A percentile compares a stretch with the other conserved stretches of the same genome.
phyloP scores from a whole-genome alignment of 2,797 vertebrate species.

The Dendrocincla fuliginosa region DNA sequence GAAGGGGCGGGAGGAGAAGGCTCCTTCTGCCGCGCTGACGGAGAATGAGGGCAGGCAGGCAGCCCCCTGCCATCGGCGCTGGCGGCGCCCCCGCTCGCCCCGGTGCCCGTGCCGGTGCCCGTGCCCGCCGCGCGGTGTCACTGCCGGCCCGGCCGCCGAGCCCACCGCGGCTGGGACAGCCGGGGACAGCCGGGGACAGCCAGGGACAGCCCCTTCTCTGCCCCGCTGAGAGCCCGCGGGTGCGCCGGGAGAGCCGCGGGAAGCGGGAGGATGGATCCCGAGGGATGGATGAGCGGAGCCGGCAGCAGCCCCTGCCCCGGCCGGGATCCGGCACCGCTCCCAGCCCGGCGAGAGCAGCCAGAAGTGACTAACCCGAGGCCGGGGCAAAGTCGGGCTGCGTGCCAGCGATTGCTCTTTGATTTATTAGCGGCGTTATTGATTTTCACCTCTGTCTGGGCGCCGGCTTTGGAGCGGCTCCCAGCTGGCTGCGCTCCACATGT shows the following conservation, averaged over 20 bases:
- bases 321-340: neutral
- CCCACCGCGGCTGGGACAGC: neutral
- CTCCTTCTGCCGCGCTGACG: neutral
- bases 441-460: neutral
- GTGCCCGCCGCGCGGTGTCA: slow-evolving; percentile 46
- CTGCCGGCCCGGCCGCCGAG: slow-evolving; percentile 12
- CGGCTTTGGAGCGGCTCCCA: neutral
- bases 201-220: neutral
- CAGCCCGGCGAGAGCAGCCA: neutral
- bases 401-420: neutral
- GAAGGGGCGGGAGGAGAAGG: neutral
- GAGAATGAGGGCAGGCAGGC: neutral
- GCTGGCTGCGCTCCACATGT: neutral
- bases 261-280: neutral
- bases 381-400: neutral
- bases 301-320: neutral
- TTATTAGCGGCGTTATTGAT: neutral
- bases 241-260: neutral
- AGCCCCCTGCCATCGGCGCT: neutral
- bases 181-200: no score
- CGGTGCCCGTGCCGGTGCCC: neutral
- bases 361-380: neutral
- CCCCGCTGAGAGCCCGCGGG: neutral
- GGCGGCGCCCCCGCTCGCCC: neutral
- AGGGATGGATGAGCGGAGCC: no score